Evolutionary conservation across 2,888 invertebrate species (phyloP), one percentile per base, ranked within the genome.

Genomic region (Orthosia gothica): DNA sequence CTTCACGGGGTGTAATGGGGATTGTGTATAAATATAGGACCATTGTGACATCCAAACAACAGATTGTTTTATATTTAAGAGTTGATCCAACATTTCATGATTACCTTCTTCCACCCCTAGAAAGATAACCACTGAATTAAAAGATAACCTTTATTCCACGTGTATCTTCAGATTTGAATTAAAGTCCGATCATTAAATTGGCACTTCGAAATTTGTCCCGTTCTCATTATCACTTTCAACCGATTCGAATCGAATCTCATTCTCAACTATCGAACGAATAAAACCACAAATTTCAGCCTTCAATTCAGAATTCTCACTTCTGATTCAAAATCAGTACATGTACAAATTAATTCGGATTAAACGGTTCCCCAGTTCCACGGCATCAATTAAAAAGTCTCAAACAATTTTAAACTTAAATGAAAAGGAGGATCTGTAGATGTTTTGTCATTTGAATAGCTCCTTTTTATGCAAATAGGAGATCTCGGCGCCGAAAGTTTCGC

Each of bases 401-500:
- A 95, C 95, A 94, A 88, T 94, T 95, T 94, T 92, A 93, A 95
- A 95, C 94, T 95, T 94, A 92, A 96, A 95, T 95, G 94, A 94
- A 94, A 95, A 93, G 92, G 94, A 92, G 93, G 92, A 92, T 92
- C 91, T 89, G 88, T 89, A 87, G 93, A 94, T 95, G 94, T 95
- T 95, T 95, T 93, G 95, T 94, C 93, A 92, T 94, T 91, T 92
- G 91, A 94, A 94, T 91, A 93, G 89, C 89, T 92, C 93, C 95
- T 95, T 95, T 94, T 96, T 95, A 96, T 96, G 96, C 93, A 94
- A 96, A 96, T 95, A 90, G 75, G 86, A 91, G 91, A 93, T 94
- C 92, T 92, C 86, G 70, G 83, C 85, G 78, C 81, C 82, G 80
- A 81, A 92, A 94, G 91, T 93, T 94, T 91, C 88, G 84, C 89